Evolutionary conservation across 2,888 invertebrate species (phyloP), one percentile per base, ranked within the genome.

Genomic region (Odontothrips loti): DNA sequence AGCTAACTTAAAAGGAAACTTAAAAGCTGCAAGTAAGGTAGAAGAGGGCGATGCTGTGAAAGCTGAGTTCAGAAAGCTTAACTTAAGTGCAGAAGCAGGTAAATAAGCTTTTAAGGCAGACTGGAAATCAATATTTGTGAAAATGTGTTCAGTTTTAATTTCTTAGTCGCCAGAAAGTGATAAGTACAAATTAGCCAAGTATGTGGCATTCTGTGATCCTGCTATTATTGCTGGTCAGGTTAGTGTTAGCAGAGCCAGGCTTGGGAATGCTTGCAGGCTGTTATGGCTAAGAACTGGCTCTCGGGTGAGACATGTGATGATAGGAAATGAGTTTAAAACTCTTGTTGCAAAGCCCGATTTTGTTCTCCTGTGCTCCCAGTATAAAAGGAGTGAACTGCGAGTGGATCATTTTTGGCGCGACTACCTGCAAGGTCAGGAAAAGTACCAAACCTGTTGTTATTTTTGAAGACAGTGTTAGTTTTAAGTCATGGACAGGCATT

Each of bases 401-500:
- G 10, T 63, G 6, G 63, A 63, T 63, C 63, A 63, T n/a, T 63
- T 63, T 9, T 63, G 63, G 63, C 15, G 63, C 3, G 2, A 10
- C 10, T 9, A n/a, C 23, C 10, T 63, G 1, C 20, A 20, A 63
- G 23, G n/a, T n/a, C 20, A 63, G 10, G 2, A 63, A 3, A n/a
- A n/a, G 6, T 63, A 20, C n/a, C 20, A 20, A 2, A n/a, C n/a
- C n/a, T 63, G 1, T 63, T 1, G 1, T 63, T n/a, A 8, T 63
- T 83, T 51, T 23, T 84, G n/a, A 81, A 84, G 81, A 82, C 81
- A 23, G 80, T 84, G 10, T 27, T 81, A 11, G 83, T 83, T 82
- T 75, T 84, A 75, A 84, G 83, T 20, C 83, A 84, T 79, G 84
- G 84, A 17, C 84, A 85, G 79, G 84, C 84, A 9, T 82, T 81